Conservation (phyloP, 2,888 invertebrate species). For the Drosophila emarginata region DNA sequence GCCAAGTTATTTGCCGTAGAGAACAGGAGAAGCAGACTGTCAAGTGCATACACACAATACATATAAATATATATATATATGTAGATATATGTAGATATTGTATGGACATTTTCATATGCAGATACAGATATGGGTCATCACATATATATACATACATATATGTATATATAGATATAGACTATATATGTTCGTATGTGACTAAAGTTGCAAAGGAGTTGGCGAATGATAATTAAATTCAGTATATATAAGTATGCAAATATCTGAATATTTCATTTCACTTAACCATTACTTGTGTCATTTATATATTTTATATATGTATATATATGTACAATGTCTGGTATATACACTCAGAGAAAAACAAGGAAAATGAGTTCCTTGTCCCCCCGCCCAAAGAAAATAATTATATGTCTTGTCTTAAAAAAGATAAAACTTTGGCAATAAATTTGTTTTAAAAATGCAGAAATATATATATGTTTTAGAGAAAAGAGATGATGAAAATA, state of each 20-base stretch:
- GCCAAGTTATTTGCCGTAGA: neutral
- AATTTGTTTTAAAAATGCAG: too few relatives aligned
- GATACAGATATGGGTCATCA: conserved; percentile 54
- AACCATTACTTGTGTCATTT: conserved; percentile 1
- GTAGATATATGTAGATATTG: conserved; percentile 19
- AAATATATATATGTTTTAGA: too few relatives aligned
- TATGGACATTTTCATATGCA: neutral
- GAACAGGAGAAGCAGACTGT: neutral
- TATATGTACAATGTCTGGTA: neutral
- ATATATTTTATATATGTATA: conserved; percentile 1
- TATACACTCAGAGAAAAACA: neutral
- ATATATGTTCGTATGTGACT: conserved; percentile 4
- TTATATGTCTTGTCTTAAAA: too few relatives aligned
- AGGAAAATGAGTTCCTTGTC: neutral
- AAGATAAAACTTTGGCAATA: too few relatives aligned
- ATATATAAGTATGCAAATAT: conserved; percentile 13
- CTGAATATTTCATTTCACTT: conserved; percentile 1
- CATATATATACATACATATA: conserved; percentile 11
- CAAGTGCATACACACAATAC: neutral
- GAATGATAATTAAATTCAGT: conserved; percentile 7
- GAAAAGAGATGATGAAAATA: too few relatives aligned
- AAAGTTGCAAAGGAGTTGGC: neutral
- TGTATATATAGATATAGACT: conserved; percentile 3
- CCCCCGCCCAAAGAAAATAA: too few relatives aligned
- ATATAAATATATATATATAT: neutral